Evolutionary conservation across 1,140 invertebrate genomes (phyloP), one percentile per base, ranked within the genome.

Genomic region (Drosophila yakuba): DNA sequence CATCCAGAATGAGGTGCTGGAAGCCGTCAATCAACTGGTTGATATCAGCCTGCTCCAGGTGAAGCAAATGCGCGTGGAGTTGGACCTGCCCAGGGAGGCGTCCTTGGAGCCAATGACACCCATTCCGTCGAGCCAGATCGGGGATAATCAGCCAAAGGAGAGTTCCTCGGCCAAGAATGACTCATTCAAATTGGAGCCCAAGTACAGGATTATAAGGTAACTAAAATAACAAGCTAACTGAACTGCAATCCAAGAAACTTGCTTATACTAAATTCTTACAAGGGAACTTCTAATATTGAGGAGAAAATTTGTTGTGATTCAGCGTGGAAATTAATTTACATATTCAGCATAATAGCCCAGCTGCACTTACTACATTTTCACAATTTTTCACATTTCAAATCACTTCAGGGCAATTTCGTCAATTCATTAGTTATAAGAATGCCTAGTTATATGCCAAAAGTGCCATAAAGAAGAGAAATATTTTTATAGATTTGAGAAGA

Each of bases 1-100:
- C 1, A 66, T 76, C 1, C 48, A 66, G 36, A 25, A 12, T 38
- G 54, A 54, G 15, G 48, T 75, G 3, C 14, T 75, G 4, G 11
- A 43, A 7, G 36, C 47, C 3, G 17, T 76, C 8, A 76, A 74
- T 20, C 47, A 75, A 20, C 23, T 75, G n/a, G 10, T 36, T 8
- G 72, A 76, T 7, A 3, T 67, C 5, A 54, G 14, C 1, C 2
- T 52, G 12, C 7, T 59, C 2, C 47, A 20, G 12, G 1, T 28
- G 3, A 54, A 15, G 2, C 14, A 23, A 4, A 12, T 3, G 2
- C 10, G 6, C 0, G 5, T 35, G n/a, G 43, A 36, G 10, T 12
- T n/a, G 41, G 64, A 69, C 11, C 12, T 39, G 17, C 63, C 44
- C 17, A 25, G 50, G 39, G 63, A 67, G 59, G 63, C 43, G 11